These are phyloP conservation scores for Lophotis ruficrista DNA, from an alignment of 2,113 vertebrate genomes.

Conservation along the genomic window DNA sequence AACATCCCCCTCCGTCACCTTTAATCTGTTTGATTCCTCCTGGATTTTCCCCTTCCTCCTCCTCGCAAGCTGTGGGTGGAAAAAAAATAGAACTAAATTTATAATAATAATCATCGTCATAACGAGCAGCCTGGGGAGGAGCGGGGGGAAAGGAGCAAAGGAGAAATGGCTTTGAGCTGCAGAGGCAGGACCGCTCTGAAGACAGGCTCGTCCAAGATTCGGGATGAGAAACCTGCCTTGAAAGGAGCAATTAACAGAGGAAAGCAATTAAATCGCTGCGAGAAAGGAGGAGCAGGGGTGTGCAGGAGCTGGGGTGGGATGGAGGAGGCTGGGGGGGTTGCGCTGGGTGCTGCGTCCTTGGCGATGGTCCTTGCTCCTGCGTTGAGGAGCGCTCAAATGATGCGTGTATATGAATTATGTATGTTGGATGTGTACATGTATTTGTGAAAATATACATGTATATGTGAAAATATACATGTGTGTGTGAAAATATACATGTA, in stretches of 20 bases:
- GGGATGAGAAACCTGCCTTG: background rate
- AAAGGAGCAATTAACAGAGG: constrained; percentile 11
- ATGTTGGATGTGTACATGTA: background rate
- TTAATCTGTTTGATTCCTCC: background rate
- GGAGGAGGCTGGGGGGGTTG: background rate
- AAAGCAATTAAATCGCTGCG: background rate
- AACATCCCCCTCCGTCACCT: background rate
- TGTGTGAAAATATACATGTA: no score
- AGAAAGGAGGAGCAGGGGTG: background rate
- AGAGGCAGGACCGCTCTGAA: background rate
- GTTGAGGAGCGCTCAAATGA: background rate
- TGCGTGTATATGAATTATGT: fast-evolving
- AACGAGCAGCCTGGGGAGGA: background rate
- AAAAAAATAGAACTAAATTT: background rate
- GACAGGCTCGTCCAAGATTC: background rate
- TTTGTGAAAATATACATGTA: no score
- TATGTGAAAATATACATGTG: no score
- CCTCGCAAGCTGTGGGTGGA: background rate
- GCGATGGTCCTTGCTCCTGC: background rate
- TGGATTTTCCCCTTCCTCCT: background rate
- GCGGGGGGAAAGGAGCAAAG: background rate
- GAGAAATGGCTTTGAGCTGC: constrained; percentile 7
- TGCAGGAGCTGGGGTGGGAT: background rate
- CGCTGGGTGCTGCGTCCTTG: background rate
- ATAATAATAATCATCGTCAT: background rate